Conservation (phyloP, 2,797 vertebrate genomes). For the Rhynchotus rufescens region DNA sequence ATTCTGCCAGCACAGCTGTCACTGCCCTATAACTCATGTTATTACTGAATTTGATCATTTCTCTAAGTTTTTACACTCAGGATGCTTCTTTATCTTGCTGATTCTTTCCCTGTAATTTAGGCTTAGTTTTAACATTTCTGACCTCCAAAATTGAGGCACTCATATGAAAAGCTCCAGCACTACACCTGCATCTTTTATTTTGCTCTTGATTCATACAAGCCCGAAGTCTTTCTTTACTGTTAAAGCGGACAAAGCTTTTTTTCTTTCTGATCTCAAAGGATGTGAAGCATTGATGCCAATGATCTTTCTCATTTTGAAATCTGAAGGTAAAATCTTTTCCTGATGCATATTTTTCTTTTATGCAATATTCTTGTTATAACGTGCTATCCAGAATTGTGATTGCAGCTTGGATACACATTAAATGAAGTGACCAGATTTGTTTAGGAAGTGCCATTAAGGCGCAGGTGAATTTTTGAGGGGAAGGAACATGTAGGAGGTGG, state of each 20-base stretch:
- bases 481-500: rapidly evolving
- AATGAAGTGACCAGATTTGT: neutral
- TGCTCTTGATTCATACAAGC: neutral
- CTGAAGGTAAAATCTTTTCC: neutral
- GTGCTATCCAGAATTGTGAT: neutral
- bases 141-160: neutral
- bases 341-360: neutral
- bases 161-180: neutral
- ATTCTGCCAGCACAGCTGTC: neutral
- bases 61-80: neutral
- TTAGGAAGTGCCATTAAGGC: neutral
- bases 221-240: neutral
- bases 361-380: neutral
- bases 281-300: neutral
- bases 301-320: neutral
- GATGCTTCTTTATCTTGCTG: neutral
- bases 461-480: neutral
- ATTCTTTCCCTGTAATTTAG: neutral
- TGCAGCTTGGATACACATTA: neutral
- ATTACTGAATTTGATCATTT: neutral
- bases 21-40: neutral
- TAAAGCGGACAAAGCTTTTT: neutral
- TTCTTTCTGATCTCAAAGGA: neutral
- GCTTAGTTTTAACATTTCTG: neutral
- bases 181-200: neutral